Evolutionary conservation across 2,113 vertebrate species (phyloP), one percentile per base, ranked within the genome.

Genomic region (Himantopus leucocephalus): DNA sequence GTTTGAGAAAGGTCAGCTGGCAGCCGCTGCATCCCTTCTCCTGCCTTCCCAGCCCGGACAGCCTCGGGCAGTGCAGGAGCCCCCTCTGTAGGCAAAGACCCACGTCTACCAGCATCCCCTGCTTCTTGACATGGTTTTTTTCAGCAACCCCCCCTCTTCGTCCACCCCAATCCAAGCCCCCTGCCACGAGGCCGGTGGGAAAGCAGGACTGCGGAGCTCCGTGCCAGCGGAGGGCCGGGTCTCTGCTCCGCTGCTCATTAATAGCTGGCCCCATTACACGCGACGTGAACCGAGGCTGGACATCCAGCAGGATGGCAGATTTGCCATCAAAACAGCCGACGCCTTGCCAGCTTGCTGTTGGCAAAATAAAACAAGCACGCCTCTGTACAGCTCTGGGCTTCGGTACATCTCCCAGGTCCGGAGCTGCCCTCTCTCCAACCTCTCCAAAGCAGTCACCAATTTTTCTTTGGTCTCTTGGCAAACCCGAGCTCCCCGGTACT

Each of bases 1-100:
- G 97, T 96, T 98, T 97, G 98, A 98, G 97, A 98, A 98, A 98
- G 98, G 98, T 98, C 98, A 98, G 97, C 97, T 98, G 98, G 98
- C 98, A 93, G 91, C 94, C 91, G 79, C 94, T 76, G 83, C 85
- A 73, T 70, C 77, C 90, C 84, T 53, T n/a, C 94, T 85, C 48
- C 87, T 87, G 53, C 92, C 95, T 96, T 82, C 78, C 63, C 32
- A 82, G 73, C 95, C 90, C 8, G 0, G 12, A 12, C 4, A 1
- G 64, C 75, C 72, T 88, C 91, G 97, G 87, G 83, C 63, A 97
- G 97, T 96, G 94, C 91, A 96, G 94, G 97, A 97, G 98, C 97
- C 95, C 98, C 98, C 98, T 98, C 98, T 98, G 93, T 97, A 94
- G 98, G 97, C 92, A 77, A 24, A 47, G 62, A 2, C n/a, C 81